These are phyloP conservation scores for Incurvaria masculella DNA, from an alignment of 2,888 invertebrate species.

Conservation along the genomic window DNA sequence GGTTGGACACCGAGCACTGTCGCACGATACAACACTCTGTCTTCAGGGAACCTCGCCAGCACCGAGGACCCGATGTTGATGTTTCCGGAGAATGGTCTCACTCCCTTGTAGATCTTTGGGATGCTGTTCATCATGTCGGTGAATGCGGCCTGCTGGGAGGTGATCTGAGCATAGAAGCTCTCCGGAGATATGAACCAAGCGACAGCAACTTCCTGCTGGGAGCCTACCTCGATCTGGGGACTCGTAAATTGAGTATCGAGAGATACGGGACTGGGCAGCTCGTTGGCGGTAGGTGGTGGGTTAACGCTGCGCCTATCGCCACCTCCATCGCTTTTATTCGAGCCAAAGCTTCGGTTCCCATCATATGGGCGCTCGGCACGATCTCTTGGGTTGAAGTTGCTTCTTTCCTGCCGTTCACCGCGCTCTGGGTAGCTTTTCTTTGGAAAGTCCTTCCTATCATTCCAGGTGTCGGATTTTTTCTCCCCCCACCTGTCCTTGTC, in stretches of 20 bases:
- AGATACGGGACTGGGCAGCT: conserved; percentile 42
- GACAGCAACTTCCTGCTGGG: conserved; percentile 57
- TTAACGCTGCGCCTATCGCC: conserved; percentile 36
- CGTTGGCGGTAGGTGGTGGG: conserved; percentile 28
- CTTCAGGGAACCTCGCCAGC: conserved; percentile 67
- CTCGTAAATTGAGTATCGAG: conserved; percentile 46
- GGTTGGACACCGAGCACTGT: conserved; percentile 58
- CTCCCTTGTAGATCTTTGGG: conserved; percentile 62
- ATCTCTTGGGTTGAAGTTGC: conserved; percentile 39
- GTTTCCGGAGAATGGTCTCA: conserved; percentile 34
- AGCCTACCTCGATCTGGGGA: conserved; percentile 44
- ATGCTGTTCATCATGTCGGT: conserved; percentile 68
- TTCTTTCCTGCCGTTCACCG: conserved; percentile 18
- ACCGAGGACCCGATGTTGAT: conserved; percentile 61
- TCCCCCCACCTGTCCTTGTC: conserved; percentile 15
- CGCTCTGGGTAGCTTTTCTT: conserved; percentile 17
- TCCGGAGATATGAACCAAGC: conserved; percentile 76
- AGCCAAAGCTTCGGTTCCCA: conserved; percentile 28
- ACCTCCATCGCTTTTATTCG: conserved; percentile 27
- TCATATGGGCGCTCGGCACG: conserved; percentile 23
- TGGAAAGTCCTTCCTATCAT: conserved; percentile 12
- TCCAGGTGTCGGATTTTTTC: conserved; percentile 15
- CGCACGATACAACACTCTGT: conserved; percentile 69
- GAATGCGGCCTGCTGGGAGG: conserved; percentile 54
- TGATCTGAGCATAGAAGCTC: conserved; percentile 64